Evolutionary conservation across 2,797 vertebrate genomes (phyloP), one percentile per base, ranked within the genome.

Genomic region (Etheostoma nigrum): DNA sequence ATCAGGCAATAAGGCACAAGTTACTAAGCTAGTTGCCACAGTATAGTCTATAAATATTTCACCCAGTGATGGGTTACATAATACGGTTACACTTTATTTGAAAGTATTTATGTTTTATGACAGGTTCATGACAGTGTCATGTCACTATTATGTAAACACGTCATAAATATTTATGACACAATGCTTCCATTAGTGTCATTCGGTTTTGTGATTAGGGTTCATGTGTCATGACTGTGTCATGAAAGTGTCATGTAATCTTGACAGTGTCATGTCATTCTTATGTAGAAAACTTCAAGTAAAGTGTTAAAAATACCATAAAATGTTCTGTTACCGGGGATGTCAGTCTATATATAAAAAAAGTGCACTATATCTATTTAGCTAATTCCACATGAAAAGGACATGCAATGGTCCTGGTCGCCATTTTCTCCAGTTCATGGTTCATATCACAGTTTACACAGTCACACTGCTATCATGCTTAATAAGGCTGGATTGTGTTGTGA

Each of bases 401-500:
- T 42, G 25, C n/a, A 16, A 16, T 36, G 21, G 0, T 23, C 23
- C 1, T 30, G 12, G 27, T 6, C 0, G 0, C 7, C 59, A n/a
- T 54, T 81, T 58, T 57, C 19, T 69, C 1, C 47, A 62, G 59
- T 69, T 63, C 25, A 63, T 47, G 13, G 55, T 78, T 61, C 67
- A 76, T 49, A 67, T 74, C 62, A 74, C 51, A 58, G 61, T 86
- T 82, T 69, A 49, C 65, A 67, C 71, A 73, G 76, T 84, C 72
- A 52, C 45, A 45, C 49, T 40, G 48, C 66, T 67, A 52, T 71
- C 74, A 44, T 25, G 52, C 47, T 55, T 79, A 69, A 85, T 79
- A 72, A 74, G 57, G 58, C 67, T 65, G 36, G 27, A 76, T 85
- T 88, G 66, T 84, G 64, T 84, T 85, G 71, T 76, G 66, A 86